Conservation (phyloP, 1,140 invertebrate genomes). For the Lordiphosa clarofinis region DNA sequence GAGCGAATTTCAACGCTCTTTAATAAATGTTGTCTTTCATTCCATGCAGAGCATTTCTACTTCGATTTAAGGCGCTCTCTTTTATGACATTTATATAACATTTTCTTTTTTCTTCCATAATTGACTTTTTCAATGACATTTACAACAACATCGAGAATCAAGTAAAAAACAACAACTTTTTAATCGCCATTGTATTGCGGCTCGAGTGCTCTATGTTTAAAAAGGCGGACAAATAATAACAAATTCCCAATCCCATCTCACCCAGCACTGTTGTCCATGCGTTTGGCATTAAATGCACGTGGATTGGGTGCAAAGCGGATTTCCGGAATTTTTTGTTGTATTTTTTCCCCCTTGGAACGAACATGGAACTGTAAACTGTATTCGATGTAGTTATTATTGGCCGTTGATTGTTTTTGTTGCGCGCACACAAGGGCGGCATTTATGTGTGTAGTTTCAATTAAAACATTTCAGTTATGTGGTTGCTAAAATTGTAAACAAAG, state of each 20-base stretch:
- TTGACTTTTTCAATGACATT: slow-evolving; percentile 41
- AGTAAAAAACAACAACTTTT: slow-evolving; percentile 27
- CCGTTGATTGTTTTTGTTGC: slow-evolving; percentile 8
- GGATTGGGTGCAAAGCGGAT: slow-evolving; percentile 57
- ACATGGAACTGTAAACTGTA: slow-evolving; percentile 13
- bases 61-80: neutral
- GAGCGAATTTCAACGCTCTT: too few species aligned
- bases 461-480: slow-evolving; percentile 12
- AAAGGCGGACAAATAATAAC: slow-evolving; percentile 52
- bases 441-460: slow-evolving; percentile 12
- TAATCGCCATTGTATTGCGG: slow-evolving; percentile 56
- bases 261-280: slow-evolving; percentile 25
- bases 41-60: slow-evolving; percentile 3
- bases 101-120: slow-evolving; percentile 22
- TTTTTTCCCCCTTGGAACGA: neutral
- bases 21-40: too few species aligned
- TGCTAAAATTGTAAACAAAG: slow-evolving; percentile 1
- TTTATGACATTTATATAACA: too few species aligned
- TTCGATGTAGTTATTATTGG: slow-evolving; percentile 30
- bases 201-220: slow-evolving; percentile 46
- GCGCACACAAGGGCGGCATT: slow-evolving; percentile 9
- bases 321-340: slow-evolving; percentile 31
- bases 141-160: slow-evolving; percentile 10
- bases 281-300: slow-evolving; percentile 51
- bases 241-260: slow-evolving; percentile 19